These are phyloP conservation scores for Gadus macrocephalus DNA, from an alignment of 2,113 vertebrate genomes.

Conservation along the genomic window DNA sequence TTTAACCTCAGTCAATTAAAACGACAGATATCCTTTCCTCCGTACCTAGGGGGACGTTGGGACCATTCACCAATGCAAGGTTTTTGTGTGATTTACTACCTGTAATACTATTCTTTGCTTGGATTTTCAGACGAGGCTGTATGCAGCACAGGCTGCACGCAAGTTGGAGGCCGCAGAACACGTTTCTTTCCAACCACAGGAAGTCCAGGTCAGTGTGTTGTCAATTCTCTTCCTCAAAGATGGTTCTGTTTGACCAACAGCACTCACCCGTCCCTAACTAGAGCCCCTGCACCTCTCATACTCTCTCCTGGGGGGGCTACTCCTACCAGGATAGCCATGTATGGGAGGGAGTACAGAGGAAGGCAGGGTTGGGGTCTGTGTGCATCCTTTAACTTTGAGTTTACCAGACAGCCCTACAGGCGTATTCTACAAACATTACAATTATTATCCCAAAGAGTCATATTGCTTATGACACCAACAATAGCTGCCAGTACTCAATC, in stretches of 20 bases:
- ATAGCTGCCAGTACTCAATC: too few species aligned
- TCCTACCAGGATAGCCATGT: constrained; percentile 56
- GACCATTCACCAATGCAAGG: too few species aligned
- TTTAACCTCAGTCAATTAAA: too few species aligned
- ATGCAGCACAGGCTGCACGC: constrained; percentile 85
- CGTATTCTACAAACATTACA: too few species aligned
- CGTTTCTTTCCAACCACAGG: constrained; percentile 75
- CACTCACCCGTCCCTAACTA: constrained; percentile 37
- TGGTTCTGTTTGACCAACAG: constrained; percentile 47
- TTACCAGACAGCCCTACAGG: not conserved
- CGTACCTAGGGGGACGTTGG: too few species aligned
- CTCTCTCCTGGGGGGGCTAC: constrained; percentile 32
- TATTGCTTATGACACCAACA: too few species aligned
- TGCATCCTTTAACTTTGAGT: not conserved
- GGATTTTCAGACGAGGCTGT: constrained; percentile 81
- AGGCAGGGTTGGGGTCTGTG: not conserved
- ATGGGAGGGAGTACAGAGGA: constrained; percentile 38
- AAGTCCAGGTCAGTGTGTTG: constrained; percentile 83
- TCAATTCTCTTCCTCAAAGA: constrained; percentile 54
- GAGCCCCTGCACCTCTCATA: constrained; percentile 52
- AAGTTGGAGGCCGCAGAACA: constrained; percentile 70
- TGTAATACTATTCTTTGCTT: too few species aligned
- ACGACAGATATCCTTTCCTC: too few species aligned
- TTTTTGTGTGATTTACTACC: constrained; percentile 18
- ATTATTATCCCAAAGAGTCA: too few species aligned